Base-by-base conservation (phyloP, 2,888 invertebrate species). In the Pteria penguin region DNA sequence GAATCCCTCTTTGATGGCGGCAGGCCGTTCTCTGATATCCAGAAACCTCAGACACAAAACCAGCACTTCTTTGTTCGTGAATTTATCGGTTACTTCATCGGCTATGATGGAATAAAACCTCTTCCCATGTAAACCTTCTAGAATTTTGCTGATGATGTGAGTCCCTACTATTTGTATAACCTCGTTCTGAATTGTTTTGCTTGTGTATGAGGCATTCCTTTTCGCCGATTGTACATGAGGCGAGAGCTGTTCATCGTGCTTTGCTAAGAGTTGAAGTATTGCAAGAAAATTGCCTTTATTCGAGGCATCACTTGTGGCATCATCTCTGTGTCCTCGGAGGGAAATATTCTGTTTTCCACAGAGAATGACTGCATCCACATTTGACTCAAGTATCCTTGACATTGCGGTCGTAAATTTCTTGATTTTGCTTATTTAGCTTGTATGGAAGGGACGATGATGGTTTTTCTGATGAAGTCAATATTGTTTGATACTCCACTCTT, bases 41-140 rank as follows among this genome's bases (percentile, higher is more conserved):
- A 66, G 4, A 66, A 52, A 66, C 33, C 66, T 22, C 24, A 66
- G 24, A 22, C 31, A 45, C 11, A 66, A 52, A 4, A 24, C 27
- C 52, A 66, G 52, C 26, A 52, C 54, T 27, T 66, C 66, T 26
- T 66, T 29, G 24, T 66, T 66, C 2, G 66, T 14, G 33, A 52
- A 66, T 33, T 66, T 66, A 52, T 52, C 29, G 24, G 66, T 52
- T 33, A 66, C 66, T 66, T 66, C 66, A 45, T 66, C 66, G 18
- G 66, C 45, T 52, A 66, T 1, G 24, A 66, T 66, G 22, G 66
- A 45, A 33, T 66, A 66, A 33, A 66, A 66, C 52, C n/a, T n/a
- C n/a, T 26, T 33, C 66, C 52, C 32, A 22, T 52, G n/a, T n/a
- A n/a, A n/a, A 52, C 8, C 52, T 31, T 24, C 24, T 52, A 32